Percentiles rank a stretch among this genome's conserved stretches.
phyloP scores from a whole-genome alignment of 2,888 invertebrate species.

The Tenthredo notha region DNA sequence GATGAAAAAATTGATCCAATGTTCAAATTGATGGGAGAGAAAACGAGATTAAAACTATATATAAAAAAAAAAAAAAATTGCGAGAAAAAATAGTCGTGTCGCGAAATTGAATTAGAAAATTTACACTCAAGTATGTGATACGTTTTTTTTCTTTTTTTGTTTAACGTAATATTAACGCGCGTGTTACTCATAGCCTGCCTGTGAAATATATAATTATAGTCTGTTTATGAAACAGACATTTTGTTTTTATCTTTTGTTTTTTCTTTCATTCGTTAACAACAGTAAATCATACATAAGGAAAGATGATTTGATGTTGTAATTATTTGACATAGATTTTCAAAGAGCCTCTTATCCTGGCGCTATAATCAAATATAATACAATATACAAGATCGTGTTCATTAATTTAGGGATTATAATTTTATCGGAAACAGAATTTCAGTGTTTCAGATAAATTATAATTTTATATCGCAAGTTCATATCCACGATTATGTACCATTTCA shows the following conservation, averaged over 20 bases:
- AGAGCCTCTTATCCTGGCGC: conserved; percentile 7
- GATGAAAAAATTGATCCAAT: background rate
- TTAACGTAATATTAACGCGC: background rate
- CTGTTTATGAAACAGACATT: background rate
- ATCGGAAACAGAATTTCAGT: background rate
- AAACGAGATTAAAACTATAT: background rate
- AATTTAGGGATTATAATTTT: conserved; percentile 5
- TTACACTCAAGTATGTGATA: background rate
- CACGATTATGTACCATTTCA: background rate
- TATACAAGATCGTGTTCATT: background rate
- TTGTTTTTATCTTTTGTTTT: background rate
- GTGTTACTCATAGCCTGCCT: conserved; percentile 3
- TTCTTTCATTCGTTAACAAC: background rate
- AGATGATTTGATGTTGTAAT: background rate
- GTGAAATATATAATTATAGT: background rate
- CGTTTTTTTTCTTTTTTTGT: background rate
- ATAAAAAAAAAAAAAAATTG: background rate
- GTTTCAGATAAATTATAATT: conserved; percentile 20
- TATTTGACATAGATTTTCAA: background rate
- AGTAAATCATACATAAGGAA: conserved; percentile 15
- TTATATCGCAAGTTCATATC: background rate
- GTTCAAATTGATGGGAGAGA: background rate
- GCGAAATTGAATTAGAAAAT: background rate
- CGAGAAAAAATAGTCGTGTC: background rate
- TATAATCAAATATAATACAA: conserved; percentile 27